Base-by-base conservation (phyloP, 2,888 invertebrate species). In the Steromphala cineraria region DNA sequence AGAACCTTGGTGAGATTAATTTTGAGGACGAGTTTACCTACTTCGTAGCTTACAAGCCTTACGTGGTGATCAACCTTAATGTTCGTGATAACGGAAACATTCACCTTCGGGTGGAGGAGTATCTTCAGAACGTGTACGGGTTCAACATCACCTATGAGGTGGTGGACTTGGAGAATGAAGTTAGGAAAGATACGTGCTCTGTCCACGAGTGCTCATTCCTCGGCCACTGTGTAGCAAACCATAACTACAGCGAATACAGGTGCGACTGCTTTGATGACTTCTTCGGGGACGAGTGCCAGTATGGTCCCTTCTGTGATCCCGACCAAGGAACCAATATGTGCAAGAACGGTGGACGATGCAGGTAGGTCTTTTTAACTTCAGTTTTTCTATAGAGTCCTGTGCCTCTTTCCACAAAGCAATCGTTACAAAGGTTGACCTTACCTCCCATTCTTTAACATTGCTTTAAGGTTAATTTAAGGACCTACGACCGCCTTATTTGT, bases 71-170 rank as follows among this genome's bases (percentile, higher is more conserved):
- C 84, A 96, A 96, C 85, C 95, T 98, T 89, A 94, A 95, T 87
- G 94, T 92, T 5, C 95, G 95, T 87, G 94, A 92, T 36, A 87
- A 92, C 78, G 90, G 89, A 21, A 92, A 93, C 80, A 96, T 96
- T 46, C 97, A 98, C 94, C 94, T 98, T 80, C 94, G 98, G 5
- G 97, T 97, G 0, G 94, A 97, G 84, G 95, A 96, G 91, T 95
- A 96, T 80, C 95, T 98, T 46, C 94, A 98, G 83, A 96, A 97
- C 84, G 97, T 97, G 56, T 97, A 96, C 92, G 98, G 98, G 17
- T 98, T 98, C 94, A 98, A 98, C 94, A 96, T 98, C 89, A 98
- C 98, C 36, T 98, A 98, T 92, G 97, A 97, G 91, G 96, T 97
- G 87, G 94, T 95, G 28, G 95, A 95, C 87, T 89, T 84, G 36